Evolutionary conservation across 1,140 invertebrate genomes (phyloP).

Genomic region (Drosophila lini): DNA sequence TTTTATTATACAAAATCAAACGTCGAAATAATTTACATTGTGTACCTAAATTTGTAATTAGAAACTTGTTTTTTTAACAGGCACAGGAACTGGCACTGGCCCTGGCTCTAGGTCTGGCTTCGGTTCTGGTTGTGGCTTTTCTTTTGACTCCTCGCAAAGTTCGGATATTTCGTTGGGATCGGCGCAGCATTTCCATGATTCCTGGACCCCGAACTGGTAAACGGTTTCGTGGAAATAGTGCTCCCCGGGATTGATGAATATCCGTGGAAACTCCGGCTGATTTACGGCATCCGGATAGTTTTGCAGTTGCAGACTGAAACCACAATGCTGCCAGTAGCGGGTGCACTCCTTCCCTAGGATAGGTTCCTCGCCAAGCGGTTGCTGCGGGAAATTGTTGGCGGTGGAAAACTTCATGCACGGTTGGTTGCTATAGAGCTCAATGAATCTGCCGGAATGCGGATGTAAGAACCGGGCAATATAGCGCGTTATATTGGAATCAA

Average conservation of each 20-base stretch:
- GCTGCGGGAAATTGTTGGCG: slow-evolving; percentile 88
- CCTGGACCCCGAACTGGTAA: slow-evolving; percentile 24
- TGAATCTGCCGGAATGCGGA: slow-evolving; percentile 86
- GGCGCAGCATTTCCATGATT: slow-evolving; percentile 38
- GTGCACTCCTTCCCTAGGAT: slow-evolving; percentile 89
- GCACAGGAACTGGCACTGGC: background rate
- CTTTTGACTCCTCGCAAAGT: background rate
- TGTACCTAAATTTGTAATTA: background rate
- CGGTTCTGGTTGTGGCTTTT: background rate
- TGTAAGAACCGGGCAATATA: slow-evolving; percentile 58
- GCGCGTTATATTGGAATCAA: slow-evolving; percentile 40
- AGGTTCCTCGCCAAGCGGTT: slow-evolving; percentile 69
- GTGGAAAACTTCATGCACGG: slow-evolving; percentile 96
- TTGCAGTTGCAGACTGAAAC: slow-evolving; percentile 25
- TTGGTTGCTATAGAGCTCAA: slow-evolving; percentile 93
- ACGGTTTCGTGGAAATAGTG: slow-evolving; percentile 88
- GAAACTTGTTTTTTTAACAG: no score
- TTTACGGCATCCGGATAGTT: slow-evolving; percentile 90
- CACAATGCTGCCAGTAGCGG: slow-evolving; percentile 78
- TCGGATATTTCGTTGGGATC: slow-evolving; percentile 10
- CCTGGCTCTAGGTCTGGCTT: background rate
- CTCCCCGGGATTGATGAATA: slow-evolving; percentile 88
- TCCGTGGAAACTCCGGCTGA: slow-evolving; percentile 85
- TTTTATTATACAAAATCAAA: background rate
- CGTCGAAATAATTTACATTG: background rate